Conservation (phyloP, 2,113 vertebrate species). For the Triplophysa siluroides region DNA sequence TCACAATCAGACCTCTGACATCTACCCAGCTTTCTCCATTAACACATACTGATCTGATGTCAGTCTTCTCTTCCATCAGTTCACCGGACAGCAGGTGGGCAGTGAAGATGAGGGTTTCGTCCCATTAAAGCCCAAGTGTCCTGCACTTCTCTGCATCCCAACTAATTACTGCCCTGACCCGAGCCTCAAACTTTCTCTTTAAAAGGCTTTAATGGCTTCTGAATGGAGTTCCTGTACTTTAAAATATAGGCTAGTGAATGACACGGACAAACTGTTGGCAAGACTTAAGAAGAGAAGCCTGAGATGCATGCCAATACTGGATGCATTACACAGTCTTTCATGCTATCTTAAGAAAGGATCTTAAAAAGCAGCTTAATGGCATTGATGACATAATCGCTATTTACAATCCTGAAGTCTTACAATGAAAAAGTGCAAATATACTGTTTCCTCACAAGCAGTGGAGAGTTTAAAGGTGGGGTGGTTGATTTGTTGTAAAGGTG, state of each 20-base stretch:
- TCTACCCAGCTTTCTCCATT: not conserved
- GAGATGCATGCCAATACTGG: not conserved
- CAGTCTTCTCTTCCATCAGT: not conserved
- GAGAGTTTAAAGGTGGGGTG: not conserved
- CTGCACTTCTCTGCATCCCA: not conserved
- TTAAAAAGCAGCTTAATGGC: slow-evolving; percentile 19
- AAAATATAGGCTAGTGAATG: not conserved
- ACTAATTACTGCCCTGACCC: slow-evolving; percentile 15
- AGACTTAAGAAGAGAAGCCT: not conserved
- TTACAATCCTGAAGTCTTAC: slow-evolving; percentile 6
- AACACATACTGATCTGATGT: not conserved
- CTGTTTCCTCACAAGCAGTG: not conserved
- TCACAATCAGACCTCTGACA: not conserved
- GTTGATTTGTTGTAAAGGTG: no score
- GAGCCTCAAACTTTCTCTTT: slow-evolving; percentile 1
- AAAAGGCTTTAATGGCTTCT: slow-evolving; percentile 34
- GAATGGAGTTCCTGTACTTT: slow-evolving; percentile 3
- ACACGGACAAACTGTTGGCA: slow-evolving; percentile 24
- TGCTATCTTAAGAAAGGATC: not conserved
- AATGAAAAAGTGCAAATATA: not conserved
- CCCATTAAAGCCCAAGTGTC: slow-evolving; percentile 1
- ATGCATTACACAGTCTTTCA: slow-evolving; percentile 16
- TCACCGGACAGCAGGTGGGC: slow-evolving; percentile 9
- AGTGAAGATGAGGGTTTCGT: not conserved
- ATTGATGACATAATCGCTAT: slow-evolving; percentile 20